Evolutionary conservation across 2,113 vertebrate species (phyloP).

Genomic region (Dromaius novaehollandiae): DNA sequence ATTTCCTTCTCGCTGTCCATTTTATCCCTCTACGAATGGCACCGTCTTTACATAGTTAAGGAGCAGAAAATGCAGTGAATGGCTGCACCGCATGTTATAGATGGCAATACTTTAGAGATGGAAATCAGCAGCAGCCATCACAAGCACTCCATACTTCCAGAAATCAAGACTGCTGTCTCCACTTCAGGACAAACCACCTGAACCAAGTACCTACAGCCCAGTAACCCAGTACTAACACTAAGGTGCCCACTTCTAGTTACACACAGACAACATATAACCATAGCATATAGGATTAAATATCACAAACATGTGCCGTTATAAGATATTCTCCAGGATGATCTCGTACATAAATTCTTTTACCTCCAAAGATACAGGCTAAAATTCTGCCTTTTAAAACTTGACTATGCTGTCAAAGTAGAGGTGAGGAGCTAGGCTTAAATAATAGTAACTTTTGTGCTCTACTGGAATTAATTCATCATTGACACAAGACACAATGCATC

Average conservation of each 20-base stretch:
- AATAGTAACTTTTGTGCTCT: constrained; percentile 87
- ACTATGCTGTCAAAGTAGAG: constrained; percentile 72
- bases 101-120: background rate
- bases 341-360: rapidly evolving
- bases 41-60: background rate
- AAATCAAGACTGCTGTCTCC: background rate
- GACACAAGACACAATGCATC: constrained; percentile 85
- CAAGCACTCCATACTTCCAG: background rate
- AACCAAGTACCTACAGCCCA: rapidly evolving
- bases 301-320: rapidly evolving
- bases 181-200: background rate
- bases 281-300: rapidly evolving
- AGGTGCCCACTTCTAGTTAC: rapidly evolving
- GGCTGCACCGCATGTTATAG: rapidly evolving
- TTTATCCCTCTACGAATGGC: rapidly evolving
- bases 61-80: background rate
- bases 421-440: constrained; percentile 78
- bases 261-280: rapidly evolving
- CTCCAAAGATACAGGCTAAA: constrained; percentile 69
- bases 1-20: background rate
- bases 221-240: rapidly evolving
- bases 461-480: constrained; percentile 94
- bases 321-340: rapidly evolving
- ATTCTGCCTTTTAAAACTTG: constrained; percentile 72
- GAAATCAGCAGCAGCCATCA: background rate